These are phyloP conservation scores for Ammodramus savannarum DNA, from an alignment of 2,113 vertebrate genomes.

Conservation along the genomic window DNA sequence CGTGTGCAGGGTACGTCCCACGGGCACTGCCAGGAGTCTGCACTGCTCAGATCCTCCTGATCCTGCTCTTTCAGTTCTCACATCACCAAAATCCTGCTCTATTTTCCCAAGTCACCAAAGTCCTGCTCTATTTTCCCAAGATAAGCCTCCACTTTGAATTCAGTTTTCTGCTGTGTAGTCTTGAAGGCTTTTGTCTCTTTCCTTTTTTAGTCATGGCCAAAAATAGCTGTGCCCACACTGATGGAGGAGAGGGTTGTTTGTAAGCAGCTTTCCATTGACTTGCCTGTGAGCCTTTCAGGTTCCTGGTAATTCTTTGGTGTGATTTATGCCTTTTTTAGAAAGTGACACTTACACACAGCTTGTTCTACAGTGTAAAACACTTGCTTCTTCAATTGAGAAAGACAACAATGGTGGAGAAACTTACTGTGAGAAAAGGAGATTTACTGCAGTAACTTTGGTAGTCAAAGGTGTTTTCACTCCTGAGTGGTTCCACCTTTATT, in stretches of 20 bases:
- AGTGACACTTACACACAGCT: too few species aligned
- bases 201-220: slow-evolving; percentile 31
- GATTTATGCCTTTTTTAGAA: neutral
- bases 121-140: neutral
- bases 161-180: neutral
- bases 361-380: neutral
- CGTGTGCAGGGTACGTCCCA: slow-evolving; percentile 87
- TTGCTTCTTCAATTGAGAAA: neutral
- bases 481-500: neutral
- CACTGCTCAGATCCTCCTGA: neutral
- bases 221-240: neutral
- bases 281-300: neutral
- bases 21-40: neutral
- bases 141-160: neutral
- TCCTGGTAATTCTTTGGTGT: neutral
- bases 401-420: neutral
- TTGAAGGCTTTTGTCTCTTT: slow-evolving; percentile 29
- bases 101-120: neutral
- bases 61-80: neutral
- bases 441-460: neutral
- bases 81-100: neutral
- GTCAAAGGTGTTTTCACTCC: neutral
- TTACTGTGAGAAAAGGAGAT: neutral
- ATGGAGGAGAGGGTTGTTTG: neutral
- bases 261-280: slow-evolving; percentile 3